Conservation (phyloP, 2,113 vertebrate species). For the Ginglymostoma cirratum region DNA sequence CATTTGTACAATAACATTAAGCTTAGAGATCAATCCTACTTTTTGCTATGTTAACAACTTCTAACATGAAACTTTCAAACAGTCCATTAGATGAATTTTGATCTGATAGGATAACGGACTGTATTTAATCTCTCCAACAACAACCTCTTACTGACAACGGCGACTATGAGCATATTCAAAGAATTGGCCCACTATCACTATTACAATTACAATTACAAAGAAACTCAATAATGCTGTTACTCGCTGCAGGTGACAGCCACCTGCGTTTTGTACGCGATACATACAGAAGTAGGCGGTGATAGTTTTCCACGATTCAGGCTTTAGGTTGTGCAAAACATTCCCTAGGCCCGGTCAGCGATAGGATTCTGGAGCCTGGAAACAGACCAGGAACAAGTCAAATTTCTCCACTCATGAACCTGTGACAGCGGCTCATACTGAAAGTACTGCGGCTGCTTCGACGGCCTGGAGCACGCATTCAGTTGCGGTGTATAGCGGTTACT, state of each 20-base stretch:
- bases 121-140: too few species aligned
- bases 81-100: neutral
- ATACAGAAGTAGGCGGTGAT: neutral
- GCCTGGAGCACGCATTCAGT: neutral
- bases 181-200: neutral
- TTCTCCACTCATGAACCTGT: neutral
- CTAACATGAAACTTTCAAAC: neutral
- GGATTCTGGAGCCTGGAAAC: neutral
- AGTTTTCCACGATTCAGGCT: neutral
- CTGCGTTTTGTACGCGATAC: neutral
- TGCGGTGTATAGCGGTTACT: neutral
- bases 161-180: neutral
- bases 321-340: neutral
- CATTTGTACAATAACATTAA: neutral
- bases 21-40: neutral
- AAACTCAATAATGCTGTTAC: neutral
- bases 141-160: neutral
- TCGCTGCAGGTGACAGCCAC: neutral
- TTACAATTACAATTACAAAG: neutral
- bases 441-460: neutral
- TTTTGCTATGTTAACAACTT: neutral
- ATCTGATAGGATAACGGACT: neutral
- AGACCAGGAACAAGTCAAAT: neutral
- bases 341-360: neutral
- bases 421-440: neutral